Evolutionary conservation across 2,888 invertebrate species (phyloP).

Genomic region (Campaea margaritaria): DNA sequence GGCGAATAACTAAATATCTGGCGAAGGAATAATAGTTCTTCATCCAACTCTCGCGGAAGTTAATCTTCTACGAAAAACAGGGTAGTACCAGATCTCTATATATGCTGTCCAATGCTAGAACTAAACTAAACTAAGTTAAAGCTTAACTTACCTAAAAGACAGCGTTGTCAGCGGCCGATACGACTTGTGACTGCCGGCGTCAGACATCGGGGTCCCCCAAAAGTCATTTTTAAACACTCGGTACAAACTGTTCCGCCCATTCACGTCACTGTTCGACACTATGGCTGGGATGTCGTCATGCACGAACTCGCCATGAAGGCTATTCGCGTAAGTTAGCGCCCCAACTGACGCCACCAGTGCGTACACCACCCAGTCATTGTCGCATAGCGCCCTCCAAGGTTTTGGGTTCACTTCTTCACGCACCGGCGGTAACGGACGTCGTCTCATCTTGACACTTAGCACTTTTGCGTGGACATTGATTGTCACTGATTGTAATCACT

Average conservation of each 20-base stretch:
- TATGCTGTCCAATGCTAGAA: background rate
- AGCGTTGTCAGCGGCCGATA: slow-evolving; percentile 93
- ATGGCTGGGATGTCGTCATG: slow-evolving; percentile 96
- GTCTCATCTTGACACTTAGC: slow-evolving; percentile 69
- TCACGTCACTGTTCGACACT: slow-evolving; percentile 92
- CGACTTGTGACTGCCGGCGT: slow-evolving; percentile 93
- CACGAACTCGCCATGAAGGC: slow-evolving; percentile 92
- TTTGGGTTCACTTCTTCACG: slow-evolving; percentile 74
- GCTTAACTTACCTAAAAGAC: slow-evolving; percentile 91
- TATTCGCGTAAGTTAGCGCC: slow-evolving; percentile 89
- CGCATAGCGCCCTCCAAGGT: slow-evolving; percentile 65
- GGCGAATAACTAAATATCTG: too few relatives aligned
- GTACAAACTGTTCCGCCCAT: slow-evolving; percentile 86
- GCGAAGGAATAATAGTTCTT: too few relatives aligned
- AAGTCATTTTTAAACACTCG: slow-evolving; percentile 92
- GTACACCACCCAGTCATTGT: slow-evolving; percentile 87
- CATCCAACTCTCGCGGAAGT: too few relatives aligned
- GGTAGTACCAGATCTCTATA: too few relatives aligned
- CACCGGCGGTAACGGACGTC: slow-evolving; percentile 75
- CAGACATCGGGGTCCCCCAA: slow-evolving; percentile 96
- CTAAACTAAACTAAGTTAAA: too few relatives aligned
- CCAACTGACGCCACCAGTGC: slow-evolving; percentile 88
- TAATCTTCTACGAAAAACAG: too few relatives aligned
- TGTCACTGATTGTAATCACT: slow-evolving; percentile 9
- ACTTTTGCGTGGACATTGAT: slow-evolving; percentile 23